Evolutionary conservation across 2,113 vertebrate species (phyloP).

Genomic region (Paramisgurnus dabryanus): DNA sequence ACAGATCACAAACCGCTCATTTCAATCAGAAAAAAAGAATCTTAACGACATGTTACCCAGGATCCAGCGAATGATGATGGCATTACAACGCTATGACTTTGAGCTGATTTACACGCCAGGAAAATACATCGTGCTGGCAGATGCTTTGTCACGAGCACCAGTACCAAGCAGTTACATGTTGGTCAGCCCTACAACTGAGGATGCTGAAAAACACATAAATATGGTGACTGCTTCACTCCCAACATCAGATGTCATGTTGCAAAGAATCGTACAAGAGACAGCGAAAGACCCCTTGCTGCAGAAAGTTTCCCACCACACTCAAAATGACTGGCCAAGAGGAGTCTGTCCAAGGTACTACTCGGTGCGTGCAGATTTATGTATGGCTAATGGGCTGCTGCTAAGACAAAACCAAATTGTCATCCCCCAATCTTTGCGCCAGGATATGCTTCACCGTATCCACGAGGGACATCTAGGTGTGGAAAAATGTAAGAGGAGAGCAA

Average conservation of each 20-base stretch:
- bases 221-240: conserved; percentile 4
- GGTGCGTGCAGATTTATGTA: conserved; percentile 20
- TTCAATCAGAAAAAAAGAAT: conserved; percentile 33
- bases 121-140: conserved; percentile 23
- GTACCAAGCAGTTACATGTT: background rate
- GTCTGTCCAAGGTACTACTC: conserved; percentile 5
- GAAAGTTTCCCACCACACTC: background rate
- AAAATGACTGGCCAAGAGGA: conserved; percentile 32
- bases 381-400: conserved; percentile 28
- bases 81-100: conserved; percentile 38
- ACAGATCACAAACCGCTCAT: conserved; percentile 43
- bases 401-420: conserved; percentile 37
- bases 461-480: conserved; percentile 40
- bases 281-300: background rate
- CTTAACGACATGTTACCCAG: conserved; percentile 36
- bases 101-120: conserved; percentile 35
- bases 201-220: no score
- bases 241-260: conserved; percentile 28
- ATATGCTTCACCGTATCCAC: conserved; percentile 28
- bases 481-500: conserved; percentile 44
- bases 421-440: conserved; percentile 4
- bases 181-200: background rate
- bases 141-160: conserved; percentile 14
- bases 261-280: conserved; percentile 37
- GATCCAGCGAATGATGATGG: conserved; percentile 40